These are phyloP conservation scores for Phymatocera aterrima DNA, from an alignment of 2,888 invertebrate species.

Conservation along the genomic window DNA sequence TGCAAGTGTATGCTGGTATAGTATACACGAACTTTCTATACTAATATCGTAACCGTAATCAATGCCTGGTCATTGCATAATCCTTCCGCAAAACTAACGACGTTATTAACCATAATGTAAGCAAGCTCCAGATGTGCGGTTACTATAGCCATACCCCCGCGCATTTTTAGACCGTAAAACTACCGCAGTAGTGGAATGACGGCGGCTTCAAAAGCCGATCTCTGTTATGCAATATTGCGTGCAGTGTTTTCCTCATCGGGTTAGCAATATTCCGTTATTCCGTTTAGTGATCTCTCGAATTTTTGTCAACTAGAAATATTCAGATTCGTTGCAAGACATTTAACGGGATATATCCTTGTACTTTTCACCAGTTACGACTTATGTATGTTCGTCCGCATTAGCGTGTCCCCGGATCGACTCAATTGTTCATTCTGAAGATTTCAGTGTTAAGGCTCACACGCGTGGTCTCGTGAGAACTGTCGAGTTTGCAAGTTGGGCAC, in stretches of 20 bases:
- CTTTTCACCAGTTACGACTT: too few species aligned
- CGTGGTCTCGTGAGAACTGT: slow-evolving; percentile 8
- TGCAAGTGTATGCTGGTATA: background rate
- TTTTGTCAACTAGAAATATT: background rate
- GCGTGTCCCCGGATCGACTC: too few species aligned
- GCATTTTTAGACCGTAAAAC: background rate
- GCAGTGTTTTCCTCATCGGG: background rate
- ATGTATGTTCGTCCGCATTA: background rate
- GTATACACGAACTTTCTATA: slow-evolving; percentile 3
- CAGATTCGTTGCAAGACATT: background rate
- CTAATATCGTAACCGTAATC: slow-evolving; percentile 35
- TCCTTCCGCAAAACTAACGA: slow-evolving; percentile 19
- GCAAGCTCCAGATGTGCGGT: slow-evolving; percentile 34
- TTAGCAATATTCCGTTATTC: background rate
- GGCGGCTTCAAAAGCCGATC: slow-evolving; percentile 27
- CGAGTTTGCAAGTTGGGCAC: background rate
- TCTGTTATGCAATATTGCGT: background rate
- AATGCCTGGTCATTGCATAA: slow-evolving; percentile 31
- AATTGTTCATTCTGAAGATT: background rate
- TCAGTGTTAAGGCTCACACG: background rate
- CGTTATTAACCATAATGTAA: slow-evolving; percentile 40
- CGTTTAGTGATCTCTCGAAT: background rate
- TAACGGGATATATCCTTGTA: too few species aligned
- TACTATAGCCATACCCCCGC: background rate
- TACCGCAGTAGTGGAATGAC: slow-evolving; percentile 2